Conservation (phyloP, 2,113 vertebrate species). For the Acrocephalus kingi region DNA sequence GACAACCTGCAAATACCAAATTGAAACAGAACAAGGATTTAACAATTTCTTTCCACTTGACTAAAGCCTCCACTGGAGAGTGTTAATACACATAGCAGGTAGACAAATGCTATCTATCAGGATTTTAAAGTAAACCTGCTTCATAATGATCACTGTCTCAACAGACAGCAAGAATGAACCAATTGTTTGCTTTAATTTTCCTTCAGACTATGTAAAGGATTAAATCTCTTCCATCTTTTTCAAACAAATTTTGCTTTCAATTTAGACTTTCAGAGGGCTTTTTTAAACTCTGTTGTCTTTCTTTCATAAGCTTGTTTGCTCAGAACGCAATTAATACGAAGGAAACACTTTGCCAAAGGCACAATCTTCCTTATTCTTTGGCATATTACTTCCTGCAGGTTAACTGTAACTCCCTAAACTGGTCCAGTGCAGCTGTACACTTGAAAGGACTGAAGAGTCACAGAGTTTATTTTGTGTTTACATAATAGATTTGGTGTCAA, state of each 20-base stretch:
- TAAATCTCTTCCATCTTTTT: not conserved
- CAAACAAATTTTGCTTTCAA: not conserved
- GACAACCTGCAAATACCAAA: not conserved
- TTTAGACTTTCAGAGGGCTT: not conserved
- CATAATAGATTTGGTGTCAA: not conserved
- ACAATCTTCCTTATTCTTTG: not conserved
- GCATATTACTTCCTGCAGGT: not conserved
- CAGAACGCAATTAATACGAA: not conserved
- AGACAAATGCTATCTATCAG: not conserved
- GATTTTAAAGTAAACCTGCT: not conserved
- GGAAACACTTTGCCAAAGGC: not conserved
- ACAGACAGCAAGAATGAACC: not conserved
- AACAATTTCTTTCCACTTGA: not conserved
- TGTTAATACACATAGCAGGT: not conserved
- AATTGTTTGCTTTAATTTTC: not conserved
- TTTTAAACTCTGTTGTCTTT: not conserved
- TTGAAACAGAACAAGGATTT: not conserved
- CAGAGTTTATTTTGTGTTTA: not conserved
- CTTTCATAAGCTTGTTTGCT: not conserved
- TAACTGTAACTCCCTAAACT: not conserved
- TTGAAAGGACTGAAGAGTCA: not conserved
- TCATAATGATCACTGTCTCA: not conserved
- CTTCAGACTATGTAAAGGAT: not conserved
- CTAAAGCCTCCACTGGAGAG: not conserved
- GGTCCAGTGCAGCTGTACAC: fast-evolving